These are phyloP conservation scores for Trididemnum miniatum DNA, from an alignment of 23 tunicate species.

Conservation along the genomic window DNA sequence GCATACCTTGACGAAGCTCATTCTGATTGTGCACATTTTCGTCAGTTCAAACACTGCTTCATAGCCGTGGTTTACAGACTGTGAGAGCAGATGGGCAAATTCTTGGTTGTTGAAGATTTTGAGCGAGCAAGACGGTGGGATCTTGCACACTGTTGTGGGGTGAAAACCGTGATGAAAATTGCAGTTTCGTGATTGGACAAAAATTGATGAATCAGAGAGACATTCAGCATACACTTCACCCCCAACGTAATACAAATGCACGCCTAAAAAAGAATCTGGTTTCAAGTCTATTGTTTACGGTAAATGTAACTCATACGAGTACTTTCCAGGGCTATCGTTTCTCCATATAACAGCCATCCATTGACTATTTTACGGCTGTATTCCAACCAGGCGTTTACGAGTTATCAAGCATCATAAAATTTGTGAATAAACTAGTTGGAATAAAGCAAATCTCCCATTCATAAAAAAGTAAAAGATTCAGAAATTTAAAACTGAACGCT, in stretches of 20 bases:
- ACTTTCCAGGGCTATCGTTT: too few species aligned
- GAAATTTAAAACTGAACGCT: too few species aligned
- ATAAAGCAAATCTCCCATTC: too few species aligned
- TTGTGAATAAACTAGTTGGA: too few species aligned
- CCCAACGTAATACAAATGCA: constrained; percentile 96
- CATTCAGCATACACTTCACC: constrained; percentile 99
- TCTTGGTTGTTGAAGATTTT: constrained; percentile 99
- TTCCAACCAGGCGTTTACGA: too few species aligned
- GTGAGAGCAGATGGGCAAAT: constrained; percentile 93
- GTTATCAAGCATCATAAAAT: too few species aligned
- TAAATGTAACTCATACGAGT: too few species aligned
- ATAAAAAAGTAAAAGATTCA: too few species aligned
- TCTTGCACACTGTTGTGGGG: constrained; percentile 96
- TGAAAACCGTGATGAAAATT: constrained; percentile 97
- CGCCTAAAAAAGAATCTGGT: constrained; percentile 50
- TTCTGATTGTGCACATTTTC: constrained; percentile 99
- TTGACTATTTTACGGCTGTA: too few species aligned
- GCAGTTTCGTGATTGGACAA: constrained; percentile 97
- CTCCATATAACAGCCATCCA: too few species aligned
- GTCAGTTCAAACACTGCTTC: constrained; percentile 98
- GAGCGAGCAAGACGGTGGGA: constrained; percentile 92
- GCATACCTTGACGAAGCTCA: constrained; percentile 99
- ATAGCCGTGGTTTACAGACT: constrained; percentile 97
- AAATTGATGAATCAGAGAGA: constrained; percentile 96
- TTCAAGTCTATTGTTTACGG: too few species aligned